These are phyloP conservation scores for Agapornis roseicollis DNA, from an alignment of 2,113 vertebrate genomes.

Conservation along the genomic window DNA sequence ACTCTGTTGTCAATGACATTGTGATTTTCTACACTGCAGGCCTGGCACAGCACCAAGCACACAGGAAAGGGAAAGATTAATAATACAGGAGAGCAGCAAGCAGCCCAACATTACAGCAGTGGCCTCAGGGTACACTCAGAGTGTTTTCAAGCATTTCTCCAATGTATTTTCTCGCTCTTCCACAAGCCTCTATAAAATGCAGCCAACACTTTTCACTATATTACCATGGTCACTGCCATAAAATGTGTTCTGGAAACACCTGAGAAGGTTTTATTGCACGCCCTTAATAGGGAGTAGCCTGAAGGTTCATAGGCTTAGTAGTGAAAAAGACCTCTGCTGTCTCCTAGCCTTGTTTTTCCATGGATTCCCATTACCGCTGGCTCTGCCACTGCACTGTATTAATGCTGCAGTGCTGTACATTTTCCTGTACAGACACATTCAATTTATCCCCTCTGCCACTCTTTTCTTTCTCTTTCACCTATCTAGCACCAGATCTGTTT, in stretches of 20 bases:
- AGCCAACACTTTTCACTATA: not conserved
- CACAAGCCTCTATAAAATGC: not conserved
- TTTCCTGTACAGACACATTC: not conserved
- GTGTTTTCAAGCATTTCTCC: not conserved
- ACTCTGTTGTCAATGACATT: not conserved
- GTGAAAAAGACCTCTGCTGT: not conserved
- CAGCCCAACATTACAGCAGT: not conserved
- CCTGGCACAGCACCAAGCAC: not conserved
- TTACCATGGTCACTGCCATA: not conserved
- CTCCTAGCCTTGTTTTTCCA: not conserved
- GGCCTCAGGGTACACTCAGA: not conserved
- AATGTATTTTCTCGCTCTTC: not conserved
- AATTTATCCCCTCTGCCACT: not conserved
- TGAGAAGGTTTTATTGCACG: slow-evolving; percentile 15
- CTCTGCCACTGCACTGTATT: not conserved
- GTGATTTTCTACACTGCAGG: not conserved
- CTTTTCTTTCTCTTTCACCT: not conserved
- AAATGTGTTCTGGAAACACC: not conserved
- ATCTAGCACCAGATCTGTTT: not conserved
- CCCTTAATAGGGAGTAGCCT: slow-evolving; percentile 28
- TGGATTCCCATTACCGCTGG: not conserved
- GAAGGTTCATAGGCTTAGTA: slow-evolving; percentile 4
- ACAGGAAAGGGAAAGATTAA: not conserved
- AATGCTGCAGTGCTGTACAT: not conserved
- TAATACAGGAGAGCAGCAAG: not conserved